Evolutionary conservation across 2,113 vertebrate genomes (phyloP).

Genomic region (Barnardius zonarius): DNA sequence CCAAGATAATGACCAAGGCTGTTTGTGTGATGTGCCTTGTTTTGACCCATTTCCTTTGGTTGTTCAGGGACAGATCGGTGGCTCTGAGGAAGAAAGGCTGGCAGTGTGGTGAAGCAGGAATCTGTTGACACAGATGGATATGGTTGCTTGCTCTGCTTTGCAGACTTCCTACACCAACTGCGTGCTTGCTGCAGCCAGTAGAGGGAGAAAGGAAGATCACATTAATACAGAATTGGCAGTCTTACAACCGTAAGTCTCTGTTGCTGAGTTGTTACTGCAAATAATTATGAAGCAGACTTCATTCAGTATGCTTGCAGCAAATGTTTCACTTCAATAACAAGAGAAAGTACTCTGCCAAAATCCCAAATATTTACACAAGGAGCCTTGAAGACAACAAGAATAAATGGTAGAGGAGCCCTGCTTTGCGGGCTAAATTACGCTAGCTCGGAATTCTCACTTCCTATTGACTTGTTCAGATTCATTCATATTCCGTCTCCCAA

Average conservation of each 20-base stretch:
- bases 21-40: not conserved
- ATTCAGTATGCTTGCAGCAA: slow-evolving; percentile 18
- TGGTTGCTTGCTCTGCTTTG: slow-evolving; percentile 57
- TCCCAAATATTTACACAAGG: slow-evolving; percentile 59
- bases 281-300: slow-evolving; percentile 31
- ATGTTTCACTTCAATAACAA: slow-evolving; percentile 53
- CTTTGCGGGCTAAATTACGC: not conserved
- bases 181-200: slow-evolving; percentile 73
- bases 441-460: not conserved
- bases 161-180: slow-evolving; percentile 60
- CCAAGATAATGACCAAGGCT: slow-evolving; percentile 36
- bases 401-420: slow-evolving; percentile 5
- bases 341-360: slow-evolving; percentile 43
- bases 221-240: slow-evolving; percentile 42
- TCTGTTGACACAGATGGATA: slow-evolving; percentile 47
- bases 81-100: slow-evolving; percentile 31
- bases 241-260: not conserved
- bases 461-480: not conserved
- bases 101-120: not conserved
- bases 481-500: slow-evolving; percentile 15
- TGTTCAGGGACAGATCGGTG: slow-evolving; percentile 27
- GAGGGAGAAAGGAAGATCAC: slow-evolving; percentile 4
- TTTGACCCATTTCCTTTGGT: not conserved
- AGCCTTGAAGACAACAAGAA: slow-evolving; percentile 40
- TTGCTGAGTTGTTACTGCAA: slow-evolving; percentile 28